Percentiles rank a stretch among this genome's conserved stretches.
Evolutionary conservation across 2,888 invertebrate genomes (phyloP).

Genomic region (Dicranocentrus wangi): DNA sequence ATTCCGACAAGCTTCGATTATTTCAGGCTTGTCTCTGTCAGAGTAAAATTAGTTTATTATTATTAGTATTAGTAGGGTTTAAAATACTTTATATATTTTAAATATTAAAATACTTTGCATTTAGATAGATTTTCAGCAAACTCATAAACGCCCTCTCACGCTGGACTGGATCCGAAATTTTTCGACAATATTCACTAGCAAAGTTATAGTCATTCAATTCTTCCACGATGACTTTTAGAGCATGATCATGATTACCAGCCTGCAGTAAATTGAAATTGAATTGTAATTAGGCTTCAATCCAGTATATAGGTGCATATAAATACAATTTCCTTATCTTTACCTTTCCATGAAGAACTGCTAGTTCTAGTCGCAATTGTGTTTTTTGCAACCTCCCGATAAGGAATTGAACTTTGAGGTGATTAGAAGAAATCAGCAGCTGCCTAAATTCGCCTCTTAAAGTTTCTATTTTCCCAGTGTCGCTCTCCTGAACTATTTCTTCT

Average conservation of each 20-base stretch:
- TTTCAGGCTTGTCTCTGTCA: constrained; percentile 51
- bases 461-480: constrained; percentile 43
- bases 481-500: constrained; percentile 74
- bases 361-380: constrained; percentile 76
- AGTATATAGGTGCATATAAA: too few species aligned
- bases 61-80: neutral
- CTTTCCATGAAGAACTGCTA: constrained; percentile 77
- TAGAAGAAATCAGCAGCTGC: constrained; percentile 75
- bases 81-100: neutral
- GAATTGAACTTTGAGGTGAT: constrained; percentile 75
- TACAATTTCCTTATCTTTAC: too few species aligned
- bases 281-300: too few species aligned
- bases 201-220: constrained; percentile 76
- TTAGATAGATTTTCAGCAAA: constrained; percentile 76
- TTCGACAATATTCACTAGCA: constrained; percentile 77
- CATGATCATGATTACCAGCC: constrained; percentile 78
- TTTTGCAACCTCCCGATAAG: constrained; percentile 76
- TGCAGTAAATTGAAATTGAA: too few species aligned
- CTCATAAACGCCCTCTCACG: constrained; percentile 75
- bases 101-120: constrained; percentile 73
- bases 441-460: constrained; percentile 74
- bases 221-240: constrained; percentile 76
- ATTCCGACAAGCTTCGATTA: constrained; percentile 75
- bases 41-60: neutral
- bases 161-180: constrained; percentile 74